Evolutionary conservation across 2,113 vertebrate genomes (phyloP), one percentile per base, ranked within the genome.

Genomic region (Accipiter virgatus): DNA sequence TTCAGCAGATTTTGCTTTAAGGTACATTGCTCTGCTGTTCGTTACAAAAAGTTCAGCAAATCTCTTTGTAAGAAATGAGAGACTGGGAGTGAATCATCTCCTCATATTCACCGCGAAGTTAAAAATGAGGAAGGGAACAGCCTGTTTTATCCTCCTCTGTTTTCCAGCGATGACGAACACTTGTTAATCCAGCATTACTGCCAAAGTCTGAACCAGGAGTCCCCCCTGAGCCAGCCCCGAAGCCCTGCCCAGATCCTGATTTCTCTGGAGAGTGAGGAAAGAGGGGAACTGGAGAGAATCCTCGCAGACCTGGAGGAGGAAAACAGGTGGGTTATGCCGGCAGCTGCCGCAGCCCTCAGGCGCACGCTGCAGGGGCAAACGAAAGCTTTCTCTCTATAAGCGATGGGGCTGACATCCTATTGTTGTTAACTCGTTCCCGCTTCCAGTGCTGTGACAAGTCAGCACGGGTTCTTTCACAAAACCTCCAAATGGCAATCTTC

Each of bases 141-240:
- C 83, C 81, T 97, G 95, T 58, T 81, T 91, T 68, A 38, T 81
- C 74, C 53, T 93, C 10, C 21, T 88, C 63, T 98, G 93, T 98
- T 98, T 98, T 97, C 90, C 98, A 99, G 99, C 31, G 99, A 99
- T 98, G 99, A 99, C 97, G 99, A 99, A 95, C 99, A 99, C 98
- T 99, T 99, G 98, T 98, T 99, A 99, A 99, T 99, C 98, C 99
- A 99, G 98, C 99, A 99, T 98, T 99, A 99, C 99, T 99, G 99
- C 99, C 99, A 99, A 98, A 99, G 99, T 98, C 99, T 99, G 98
- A 99, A 99, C 98, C 99, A 99, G 98, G 99, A 99, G 98, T 99
- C 99, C 95, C 99, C 99, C 70, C 98, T 99, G 98, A 99, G 99
- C 98, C 98, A 98, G 97, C 98, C 98, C 66, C 97, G 98, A 91